Evolutionary conservation across 2,113 vertebrate species (phyloP), one percentile per base, ranked within the genome.

Genomic region (Myotis yumanensis): DNA sequence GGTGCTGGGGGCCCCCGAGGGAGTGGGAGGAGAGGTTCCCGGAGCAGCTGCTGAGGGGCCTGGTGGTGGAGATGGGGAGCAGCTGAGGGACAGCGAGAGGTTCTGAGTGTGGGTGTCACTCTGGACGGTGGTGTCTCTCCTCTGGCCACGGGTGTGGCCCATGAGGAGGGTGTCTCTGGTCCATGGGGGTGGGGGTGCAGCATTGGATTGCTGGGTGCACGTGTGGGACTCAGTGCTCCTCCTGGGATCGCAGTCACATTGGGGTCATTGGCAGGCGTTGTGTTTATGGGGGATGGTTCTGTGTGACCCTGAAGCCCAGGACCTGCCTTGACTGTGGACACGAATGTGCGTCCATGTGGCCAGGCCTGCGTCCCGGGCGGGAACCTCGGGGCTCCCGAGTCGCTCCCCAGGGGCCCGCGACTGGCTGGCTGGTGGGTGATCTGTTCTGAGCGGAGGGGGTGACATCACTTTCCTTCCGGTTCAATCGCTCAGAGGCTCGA

Each of bases 1-100:
- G 69, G 1, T 1, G 0, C 25, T 15, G 9, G 64, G 10, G 64
- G 22, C 30, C 0, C n/a, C 92, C 43, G 7, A 10, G 3, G 32
- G 95, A 97, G 40, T 1, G 0, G 54, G 93, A 71, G 12, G 72
- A 95, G 77, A 82, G 35, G 28, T 57, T 95, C 89, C 87, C 22
- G 71, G 93, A 94, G 68, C 54, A 82, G 79, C 30, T 40, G 48
- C 5, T 57, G 40, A 17, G 77, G 86, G 89, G 5, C 94, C 94
- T 96, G 69, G 18, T 94, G 86, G 30, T 1, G 17, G 69, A 83
- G 89, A 35, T 15, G 35, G 68, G 71, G 64, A 35, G 86, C 75
- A 69, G 40, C 18, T 82, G 57, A 84, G 64, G 91, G 54, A n/a
- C n/a, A n/a, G n/a, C n/a, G n/a, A n/a, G n/a, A n/a, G n/a, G n/a